Evolutionary conservation across 2,113 vertebrate species (phyloP), one percentile per base, ranked within the genome.

Genomic region (Anolis carolinensis): DNA sequence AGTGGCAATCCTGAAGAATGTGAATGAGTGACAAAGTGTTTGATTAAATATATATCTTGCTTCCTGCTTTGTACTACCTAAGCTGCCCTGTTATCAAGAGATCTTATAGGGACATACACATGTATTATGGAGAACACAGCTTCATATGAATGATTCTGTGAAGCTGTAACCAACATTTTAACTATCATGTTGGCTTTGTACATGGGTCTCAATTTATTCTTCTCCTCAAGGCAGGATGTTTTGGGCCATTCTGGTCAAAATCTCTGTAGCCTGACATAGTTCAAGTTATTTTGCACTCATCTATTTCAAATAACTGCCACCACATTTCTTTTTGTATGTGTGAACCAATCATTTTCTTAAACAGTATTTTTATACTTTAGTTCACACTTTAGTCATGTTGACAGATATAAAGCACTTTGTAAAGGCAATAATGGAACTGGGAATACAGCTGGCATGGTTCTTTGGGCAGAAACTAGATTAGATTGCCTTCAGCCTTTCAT

Each of bases 321-420:
- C 70, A 78, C 87, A 70, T 75, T 3, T 0, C 79, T 81, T 68
- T 68, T 55, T 71, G 48, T 27, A 39, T 70, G 50, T 90, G 89
- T 84, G 91, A 93, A 88, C 74, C 88, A 87, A 82, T 94, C 88
- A 71, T 83, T 70, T 83, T 94, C 90, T 44, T 86, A 86, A 81
- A 39, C 72, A 63, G 81, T 59, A 93, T 86, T 95, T 92, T 95
- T 88, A 85, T 83, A 63, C 86, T 18, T 32, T 76, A 84, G 86
- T 91, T 93, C 87, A 18, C 89, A 55, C 92, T 94, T 91, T 88
- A 88, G 82, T 86, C 27, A 91, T 90, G 88, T 82, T 95, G 94
- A 94, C 92, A 94, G 93, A 92, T 96, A 95, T 90, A 92, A 93
- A 94, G 89, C 52, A 27, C 88, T 94, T 89, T 88, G 86, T 89